Evolutionary conservation across 92 coral and sea anemone species (phyloP).

Genomic region (Porites divaricata): DNA sequence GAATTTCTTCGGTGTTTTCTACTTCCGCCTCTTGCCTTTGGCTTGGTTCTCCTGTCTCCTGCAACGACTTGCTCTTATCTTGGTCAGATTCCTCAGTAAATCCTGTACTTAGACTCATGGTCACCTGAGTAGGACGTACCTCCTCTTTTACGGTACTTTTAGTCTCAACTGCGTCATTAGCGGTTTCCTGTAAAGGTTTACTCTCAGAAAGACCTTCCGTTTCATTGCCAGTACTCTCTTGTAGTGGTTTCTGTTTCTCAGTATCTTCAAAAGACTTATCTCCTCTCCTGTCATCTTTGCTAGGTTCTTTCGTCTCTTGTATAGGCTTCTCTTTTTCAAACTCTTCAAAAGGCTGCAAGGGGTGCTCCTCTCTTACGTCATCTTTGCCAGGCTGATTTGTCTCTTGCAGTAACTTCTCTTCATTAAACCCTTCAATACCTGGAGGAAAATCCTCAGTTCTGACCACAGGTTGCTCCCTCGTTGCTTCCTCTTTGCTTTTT

Average conservation of each 20-base stretch:
- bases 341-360: no score
- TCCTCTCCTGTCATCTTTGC: not conserved
- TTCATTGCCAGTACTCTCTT: not conserved
- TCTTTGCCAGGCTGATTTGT: no score
- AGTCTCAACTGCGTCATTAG: not conserved
- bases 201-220: conserved; percentile 1
- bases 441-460: no score
- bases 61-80: conserved; percentile 1
- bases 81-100: conserved; percentile 25
- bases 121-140: not conserved
- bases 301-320: not conserved
- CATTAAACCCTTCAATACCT: no score
- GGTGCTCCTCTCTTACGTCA: no score
- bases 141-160: not conserved
- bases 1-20: not conserved
- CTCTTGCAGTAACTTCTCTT: no score
- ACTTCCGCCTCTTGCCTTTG: not conserved
- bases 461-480: no score
- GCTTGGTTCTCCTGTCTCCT: conserved; percentile 8
- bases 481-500: no score
- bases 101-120: conserved; percentile 11
- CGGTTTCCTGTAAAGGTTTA: conserved; percentile 6
- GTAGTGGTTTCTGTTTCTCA: not conserved
- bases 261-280: not conserved
- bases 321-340: not conserved